Evolutionary conservation across 2,888 invertebrate genomes (phyloP), one percentile per base, ranked within the genome.

Genomic region (Polyploca ridens): DNA sequence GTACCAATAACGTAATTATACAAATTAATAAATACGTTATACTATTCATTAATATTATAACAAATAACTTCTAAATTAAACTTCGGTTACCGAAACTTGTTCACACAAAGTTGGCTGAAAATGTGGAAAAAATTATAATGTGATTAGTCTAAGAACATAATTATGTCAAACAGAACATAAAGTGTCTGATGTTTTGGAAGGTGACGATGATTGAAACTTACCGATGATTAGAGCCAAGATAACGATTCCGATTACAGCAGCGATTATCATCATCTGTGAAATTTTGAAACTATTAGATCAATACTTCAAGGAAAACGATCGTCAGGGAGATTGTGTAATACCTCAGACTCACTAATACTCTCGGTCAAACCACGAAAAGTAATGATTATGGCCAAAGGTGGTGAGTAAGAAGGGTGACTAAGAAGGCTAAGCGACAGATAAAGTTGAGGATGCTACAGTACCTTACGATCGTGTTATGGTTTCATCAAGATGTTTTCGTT

Each of bases 171-270:
- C 60, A 67, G 65, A 79, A 74, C 7, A 70, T 69, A 62, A 57
- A 61, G 62, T 71, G 63, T 60, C 67, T 71, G 58, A 38, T 16
- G 33, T 59, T 49, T 35, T 27, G 8, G 33, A 11, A 58, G 7
- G 35, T 54, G 27, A 8, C 62, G n/a, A 64, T n/a, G 59, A 16
- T 54, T 63, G 65, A 57, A 44, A 88, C 97, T 97, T 95, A 98
- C 98, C 97, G 89, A 98, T 97, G 88, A 98, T 98, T 87, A 98
- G 97, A 84, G 97, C 97, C 88, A 98, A 93, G 87, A 98, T 96
- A 81, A 97, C 95, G 82, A 97, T 95, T 71, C 97, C 97, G 90
- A 98, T 97, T 63, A 97, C 96, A 73, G 98, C 98, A 91, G 98
- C 96, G 78, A 98, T 97, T 81, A 98, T 97, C 98, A 98, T 98